A percentile compares a stretch with the other conserved stretches of the same genome.
Conservation (phyloP, 2,797 vertebrate genomes). For the Sarcophilus harrisii region DNA sequence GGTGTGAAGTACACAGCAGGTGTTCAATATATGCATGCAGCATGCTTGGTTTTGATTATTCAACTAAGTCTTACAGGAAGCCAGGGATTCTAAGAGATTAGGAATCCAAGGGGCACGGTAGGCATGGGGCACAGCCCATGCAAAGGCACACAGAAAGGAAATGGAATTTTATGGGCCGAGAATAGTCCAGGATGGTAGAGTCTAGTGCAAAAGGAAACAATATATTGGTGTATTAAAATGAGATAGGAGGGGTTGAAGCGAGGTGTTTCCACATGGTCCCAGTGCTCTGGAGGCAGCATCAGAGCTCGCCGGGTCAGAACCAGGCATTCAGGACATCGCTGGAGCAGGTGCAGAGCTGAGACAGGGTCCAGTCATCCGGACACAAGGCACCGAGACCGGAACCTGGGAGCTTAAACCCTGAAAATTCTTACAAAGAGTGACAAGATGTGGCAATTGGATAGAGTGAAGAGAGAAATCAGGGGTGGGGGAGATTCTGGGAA, state of each 20-base stretch:
- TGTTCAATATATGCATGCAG: background rate
- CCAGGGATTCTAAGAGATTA: background rate
- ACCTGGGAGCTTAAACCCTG: background rate
- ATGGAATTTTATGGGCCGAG: background rate
- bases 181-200: background rate
- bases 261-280: background rate
- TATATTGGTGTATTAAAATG: background rate
- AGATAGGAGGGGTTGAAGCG: background rate
- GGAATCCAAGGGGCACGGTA: background rate
- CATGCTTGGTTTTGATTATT: background rate
- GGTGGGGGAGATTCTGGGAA: too few species aligned
- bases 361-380: background rate
- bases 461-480: background rate
- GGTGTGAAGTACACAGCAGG: background rate
- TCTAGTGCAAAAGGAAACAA: background rate
- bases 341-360: background rate
- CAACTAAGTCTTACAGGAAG: too few species aligned
- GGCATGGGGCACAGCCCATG: background rate
- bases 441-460: background rate
- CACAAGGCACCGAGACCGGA: background rate
- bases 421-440: background rate
- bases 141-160: background rate
- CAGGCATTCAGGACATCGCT: too few species aligned
- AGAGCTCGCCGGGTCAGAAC: background rate
- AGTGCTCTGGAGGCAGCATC: background rate